A percentile compares a stretch with the other conserved stretches of the same genome.
Evolutionary conservation across 2,113 vertebrate species (phyloP).

Genomic region (Dromas ardeola): DNA sequence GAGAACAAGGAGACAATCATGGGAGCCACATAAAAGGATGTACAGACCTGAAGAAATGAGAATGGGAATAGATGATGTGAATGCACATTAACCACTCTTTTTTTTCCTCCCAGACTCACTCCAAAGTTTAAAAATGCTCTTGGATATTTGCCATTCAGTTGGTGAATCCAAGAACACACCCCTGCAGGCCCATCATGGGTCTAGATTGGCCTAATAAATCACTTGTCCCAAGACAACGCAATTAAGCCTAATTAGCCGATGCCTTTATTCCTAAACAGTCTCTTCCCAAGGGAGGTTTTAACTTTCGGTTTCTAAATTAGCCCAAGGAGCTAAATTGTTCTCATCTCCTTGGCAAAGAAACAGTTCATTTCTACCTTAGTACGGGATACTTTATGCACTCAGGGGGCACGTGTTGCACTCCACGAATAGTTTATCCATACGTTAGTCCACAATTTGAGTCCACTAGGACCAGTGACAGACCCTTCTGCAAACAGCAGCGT

Average conservation of each 20-base stretch:
- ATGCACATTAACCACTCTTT: slow-evolving; percentile 4
- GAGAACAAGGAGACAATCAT: slow-evolving; percentile 17
- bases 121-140: slow-evolving; percentile 45
- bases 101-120: background rate
- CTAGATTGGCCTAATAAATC: slow-evolving; percentile 72
- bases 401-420: accelerated
- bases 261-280: slow-evolving; percentile 68
- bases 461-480: background rate
- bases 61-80: background rate
- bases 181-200: slow-evolving; percentile 60
- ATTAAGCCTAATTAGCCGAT: slow-evolving; percentile 73
- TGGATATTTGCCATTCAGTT: slow-evolving; percentile 62
- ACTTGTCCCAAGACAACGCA: slow-evolving; percentile 72
- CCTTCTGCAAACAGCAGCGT: background rate
- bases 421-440: background rate
- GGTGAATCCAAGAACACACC: slow-evolving; percentile 30
- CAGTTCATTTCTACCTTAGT: background rate
- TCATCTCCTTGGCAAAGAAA: slow-evolving; percentile 55
- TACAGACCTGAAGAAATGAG: background rate
- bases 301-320: slow-evolving; percentile 71
- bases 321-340: slow-evolving; percentile 62
- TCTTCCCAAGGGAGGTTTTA: slow-evolving; percentile 67
- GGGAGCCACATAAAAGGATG: background rate
- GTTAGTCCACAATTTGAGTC: background rate
- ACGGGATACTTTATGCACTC: background rate